Percentiles rank a stretch among this genome's conserved stretches.
Evolutionary conservation across 2,797 vertebrate species (phyloP).

Genomic region (Lacerta bilineata): DNA sequence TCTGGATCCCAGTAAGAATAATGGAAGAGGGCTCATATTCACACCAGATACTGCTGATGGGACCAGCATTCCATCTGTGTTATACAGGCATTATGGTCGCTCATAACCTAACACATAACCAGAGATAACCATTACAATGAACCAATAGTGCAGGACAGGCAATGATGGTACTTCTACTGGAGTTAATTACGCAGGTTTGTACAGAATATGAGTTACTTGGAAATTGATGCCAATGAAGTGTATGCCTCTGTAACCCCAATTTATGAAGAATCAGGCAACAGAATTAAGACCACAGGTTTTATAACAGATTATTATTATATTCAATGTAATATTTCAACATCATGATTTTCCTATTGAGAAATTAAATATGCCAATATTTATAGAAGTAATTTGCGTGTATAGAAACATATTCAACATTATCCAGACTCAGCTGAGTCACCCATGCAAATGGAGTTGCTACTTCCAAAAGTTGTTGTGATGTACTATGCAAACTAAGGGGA

Average conservation of each 20-base stretch:
- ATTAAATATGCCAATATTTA: too few relatives aligned
- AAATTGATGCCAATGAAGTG: background rate
- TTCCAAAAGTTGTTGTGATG: background rate
- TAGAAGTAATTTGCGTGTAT: too few relatives aligned
- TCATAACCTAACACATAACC: background rate
- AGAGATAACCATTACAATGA: background rate
- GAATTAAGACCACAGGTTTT: background rate
- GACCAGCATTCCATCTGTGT: background rate
- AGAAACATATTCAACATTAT: too few relatives aligned
- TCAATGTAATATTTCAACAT: too few relatives aligned
- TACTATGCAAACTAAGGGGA: background rate
- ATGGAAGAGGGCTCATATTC: background rate
- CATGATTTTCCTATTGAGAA: too few relatives aligned
- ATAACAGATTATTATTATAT: too few relatives aligned
- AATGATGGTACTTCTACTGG: background rate
- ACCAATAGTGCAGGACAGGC: background rate
- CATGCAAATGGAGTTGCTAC: conserved; percentile 13
- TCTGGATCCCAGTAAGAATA: background rate
- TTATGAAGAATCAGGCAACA: background rate
- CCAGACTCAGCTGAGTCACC: too few relatives aligned
- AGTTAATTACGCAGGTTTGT: background rate
- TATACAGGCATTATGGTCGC: background rate
- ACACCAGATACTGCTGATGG: background rate
- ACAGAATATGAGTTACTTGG: background rate
- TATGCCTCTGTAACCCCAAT: background rate